Conservation (phyloP, 1,140 invertebrate genomes). For the Drosophila sturtevanti region DNA sequence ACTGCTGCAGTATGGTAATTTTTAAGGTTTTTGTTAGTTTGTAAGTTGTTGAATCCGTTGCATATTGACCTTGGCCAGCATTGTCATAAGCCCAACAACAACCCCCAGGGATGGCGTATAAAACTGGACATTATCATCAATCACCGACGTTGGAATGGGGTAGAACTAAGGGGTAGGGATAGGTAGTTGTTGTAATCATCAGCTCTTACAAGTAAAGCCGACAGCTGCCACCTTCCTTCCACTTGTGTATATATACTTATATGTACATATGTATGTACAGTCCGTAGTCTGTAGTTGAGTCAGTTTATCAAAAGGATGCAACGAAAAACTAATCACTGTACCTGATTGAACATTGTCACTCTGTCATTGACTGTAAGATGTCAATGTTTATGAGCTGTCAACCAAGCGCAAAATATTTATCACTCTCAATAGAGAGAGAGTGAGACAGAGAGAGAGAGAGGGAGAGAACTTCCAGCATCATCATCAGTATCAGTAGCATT, state of each 20-base stretch:
- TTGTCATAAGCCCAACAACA: slow-evolving; percentile 3
- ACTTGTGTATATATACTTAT: not conserved
- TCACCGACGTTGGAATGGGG: slow-evolving; percentile 4
- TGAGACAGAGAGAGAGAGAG: not conserved
- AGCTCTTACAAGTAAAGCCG: slow-evolving; percentile 44
- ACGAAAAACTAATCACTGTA: slow-evolving; percentile 22
- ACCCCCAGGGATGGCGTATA: slow-evolving; percentile 1
- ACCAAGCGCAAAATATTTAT: slow-evolving; percentile 74
- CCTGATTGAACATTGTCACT: slow-evolving; percentile 55
- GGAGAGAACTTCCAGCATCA: not conserved
- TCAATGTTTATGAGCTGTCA: slow-evolving; percentile 66
- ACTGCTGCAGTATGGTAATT: slow-evolving; percentile 35
- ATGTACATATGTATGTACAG: slow-evolving; percentile 51
- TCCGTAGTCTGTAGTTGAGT: slow-evolving; percentile 14
- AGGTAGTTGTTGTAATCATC: slow-evolving; percentile 43
- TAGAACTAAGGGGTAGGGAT: not conserved
- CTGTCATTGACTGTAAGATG: slow-evolving; percentile 15
- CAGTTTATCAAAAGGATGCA: slow-evolving; percentile 36
- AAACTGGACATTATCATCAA: slow-evolving; percentile 25
- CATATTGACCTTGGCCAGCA: slow-evolving; percentile 54
- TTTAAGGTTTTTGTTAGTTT: slow-evolving; percentile 5
- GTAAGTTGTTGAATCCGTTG: slow-evolving; percentile 66
- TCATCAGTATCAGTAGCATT: slow-evolving; percentile 12
- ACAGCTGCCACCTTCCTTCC: slow-evolving; percentile 37
- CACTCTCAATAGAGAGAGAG: slow-evolving; percentile 40